Base-by-base conservation (phyloP, 2,888 invertebrate species). In the Agrochola circellaris region DNA sequence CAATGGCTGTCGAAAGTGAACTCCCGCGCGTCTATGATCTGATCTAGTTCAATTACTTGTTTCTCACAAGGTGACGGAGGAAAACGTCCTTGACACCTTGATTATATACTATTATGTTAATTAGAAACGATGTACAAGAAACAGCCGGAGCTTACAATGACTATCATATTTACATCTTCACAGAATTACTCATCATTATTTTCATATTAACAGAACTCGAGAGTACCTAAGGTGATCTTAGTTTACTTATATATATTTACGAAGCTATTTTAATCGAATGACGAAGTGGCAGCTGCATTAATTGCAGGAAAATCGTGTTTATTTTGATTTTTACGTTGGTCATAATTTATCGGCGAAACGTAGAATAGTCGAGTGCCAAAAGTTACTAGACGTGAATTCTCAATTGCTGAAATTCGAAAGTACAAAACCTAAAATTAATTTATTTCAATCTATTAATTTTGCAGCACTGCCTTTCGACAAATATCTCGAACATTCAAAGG, bases 1-100 rank as follows among this genome's bases (percentile, higher is more conserved):
- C 92, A 92, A 92, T 91, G 84, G 75, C 66, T 82, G 91, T 86
- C 87, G 91, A 92, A 87, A 92, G 92, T 90, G 88, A 91, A 88
- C 85, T 89, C 85, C 80, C 89, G 85, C 84, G 84, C 85, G 66
- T 73, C 81, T 79, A 86, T 87, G 79, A 87, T 88, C 85, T 76
- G 42, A 74, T 81, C 61, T 77, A 81, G 79, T 76, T 87, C 87
- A 86, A 88, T 84, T 81, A 83, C 84, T 76, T 73, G 30, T 62
- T 77, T 84, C 87, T 38, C 83, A 79, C 74, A 60, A 77, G 71
- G 74, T 70, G 65, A 73, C 75, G 45, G 58, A 77, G 75, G 79
- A 75, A 83, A 88, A 73, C 81, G 76, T 56, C 84, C 77, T 84
- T 87, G 80, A 80, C 85, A 87, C 77, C 45, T 58, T 87, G 54